These are phyloP conservation scores for Dryoscopus gambensis DNA, from an alignment of 2,113 vertebrate genomes.

Conservation along the genomic window DNA sequence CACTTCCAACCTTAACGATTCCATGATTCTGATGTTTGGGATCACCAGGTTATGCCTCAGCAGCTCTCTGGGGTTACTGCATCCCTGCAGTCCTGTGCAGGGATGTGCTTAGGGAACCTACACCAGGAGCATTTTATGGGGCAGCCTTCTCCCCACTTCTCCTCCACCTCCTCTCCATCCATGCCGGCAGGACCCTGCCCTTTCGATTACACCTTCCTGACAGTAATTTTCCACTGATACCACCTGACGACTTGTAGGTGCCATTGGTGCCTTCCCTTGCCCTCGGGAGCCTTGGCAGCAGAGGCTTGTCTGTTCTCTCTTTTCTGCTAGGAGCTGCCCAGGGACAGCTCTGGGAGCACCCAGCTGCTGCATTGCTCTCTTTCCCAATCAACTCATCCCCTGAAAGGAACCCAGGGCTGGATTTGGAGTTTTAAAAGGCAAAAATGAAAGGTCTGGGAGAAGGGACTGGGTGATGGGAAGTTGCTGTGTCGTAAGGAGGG, in stretches of 20 bases:
- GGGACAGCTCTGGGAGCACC: not conserved
- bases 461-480: not conserved
- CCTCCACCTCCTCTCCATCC: not conserved
- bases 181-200: not conserved
- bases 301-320: too few relatives aligned
- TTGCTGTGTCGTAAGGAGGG: not conserved
- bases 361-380: not conserved
- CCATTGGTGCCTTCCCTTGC: not conserved
- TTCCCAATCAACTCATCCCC: fast-evolving
- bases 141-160: not conserved
- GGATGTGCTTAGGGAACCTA: not conserved
- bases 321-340: not conserved
- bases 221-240: not conserved
- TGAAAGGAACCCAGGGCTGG: not conserved
- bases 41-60: not conserved
- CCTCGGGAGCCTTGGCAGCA: not conserved
- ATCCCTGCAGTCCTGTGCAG: not conserved
- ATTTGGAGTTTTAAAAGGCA: not conserved
- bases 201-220: not conserved
- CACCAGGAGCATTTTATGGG: not conserved
- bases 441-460: not conserved
- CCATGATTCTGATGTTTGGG: not conserved
- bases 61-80: not conserved
- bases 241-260: not conserved
- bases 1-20: not conserved